Percentiles rank a stretch among this genome's conserved stretches.
Evolutionary conservation across 2,888 invertebrate genomes (phyloP).

Genomic region (Drosophila affinis): DNA sequence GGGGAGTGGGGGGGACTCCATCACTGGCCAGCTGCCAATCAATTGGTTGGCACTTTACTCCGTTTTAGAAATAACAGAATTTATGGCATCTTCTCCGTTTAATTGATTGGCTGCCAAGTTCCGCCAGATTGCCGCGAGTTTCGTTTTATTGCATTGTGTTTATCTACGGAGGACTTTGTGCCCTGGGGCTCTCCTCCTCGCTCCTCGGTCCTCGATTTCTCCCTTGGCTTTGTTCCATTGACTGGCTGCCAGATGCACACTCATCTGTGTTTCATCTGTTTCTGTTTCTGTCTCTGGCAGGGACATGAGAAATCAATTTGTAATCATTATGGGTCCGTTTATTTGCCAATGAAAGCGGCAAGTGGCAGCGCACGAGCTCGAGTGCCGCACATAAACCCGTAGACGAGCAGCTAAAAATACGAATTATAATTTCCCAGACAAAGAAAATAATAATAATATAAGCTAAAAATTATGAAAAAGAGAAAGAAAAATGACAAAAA

Average conservation of each 20-base stretch:
- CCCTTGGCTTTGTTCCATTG: constrained; percentile 56
- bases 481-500: constrained; percentile 30
- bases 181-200: not conserved
- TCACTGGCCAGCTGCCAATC: constrained; percentile 64
- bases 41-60: constrained; percentile 42
- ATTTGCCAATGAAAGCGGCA: constrained; percentile 48
- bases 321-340: constrained; percentile 53
- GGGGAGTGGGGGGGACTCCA: not conserved
- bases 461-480: not conserved
- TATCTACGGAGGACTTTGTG: constrained; percentile 21
- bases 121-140: constrained; percentile 67
- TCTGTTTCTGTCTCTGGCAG: constrained; percentile 22
- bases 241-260: constrained; percentile 61
- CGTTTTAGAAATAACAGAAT: constrained; percentile 63
- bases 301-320: constrained; percentile 72
- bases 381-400: not conserved
- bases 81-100: constrained; percentile 70
- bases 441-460: not conserved
- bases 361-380: constrained; percentile 7
- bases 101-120: constrained; percentile 70
- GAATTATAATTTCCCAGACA: not conserved
- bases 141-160: constrained; percentile 59
- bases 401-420: constrained; percentile 7
- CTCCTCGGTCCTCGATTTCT: not conserved
- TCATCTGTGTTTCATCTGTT: not conserved